These are phyloP conservation scores for Caerostris extrusa DNA, from an alignment of 1,140 invertebrate species.

Conservation along the genomic window DNA sequence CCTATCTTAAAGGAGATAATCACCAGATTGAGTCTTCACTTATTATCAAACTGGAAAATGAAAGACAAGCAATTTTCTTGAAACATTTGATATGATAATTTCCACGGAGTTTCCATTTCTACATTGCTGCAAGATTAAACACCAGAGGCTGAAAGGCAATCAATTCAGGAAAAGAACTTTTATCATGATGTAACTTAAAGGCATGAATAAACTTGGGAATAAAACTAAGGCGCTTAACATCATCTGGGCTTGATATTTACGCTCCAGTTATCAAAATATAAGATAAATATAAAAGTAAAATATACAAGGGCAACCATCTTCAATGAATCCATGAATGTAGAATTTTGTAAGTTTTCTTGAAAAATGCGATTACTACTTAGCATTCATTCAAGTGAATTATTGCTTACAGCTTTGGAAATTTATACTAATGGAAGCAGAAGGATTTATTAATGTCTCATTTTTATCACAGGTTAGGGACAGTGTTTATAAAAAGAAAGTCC, in stretches of 20 bases:
- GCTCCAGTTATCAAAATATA: not conserved
- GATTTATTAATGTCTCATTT: not conserved
- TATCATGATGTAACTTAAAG: not conserved
- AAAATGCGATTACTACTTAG: not conserved
- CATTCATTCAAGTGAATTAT: not conserved
- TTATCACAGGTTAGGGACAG: no score
- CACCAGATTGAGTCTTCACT: no score
- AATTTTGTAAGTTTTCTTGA: not conserved
- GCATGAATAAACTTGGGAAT: not conserved
- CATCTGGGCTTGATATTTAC: not conserved
- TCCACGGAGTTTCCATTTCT: not conserved
- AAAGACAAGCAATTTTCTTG: not conserved
- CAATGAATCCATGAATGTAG: not conserved
- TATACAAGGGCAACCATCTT: not conserved
- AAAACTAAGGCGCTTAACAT: conserved; percentile 39
- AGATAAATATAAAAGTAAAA: conserved; percentile 13
- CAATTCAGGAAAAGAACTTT: conserved; percentile 10
- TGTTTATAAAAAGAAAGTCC: no score
- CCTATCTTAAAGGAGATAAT: no score
- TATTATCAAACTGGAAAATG: not conserved
- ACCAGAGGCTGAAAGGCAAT: not conserved
- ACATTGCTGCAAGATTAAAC: not conserved
- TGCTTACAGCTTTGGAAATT: not conserved
- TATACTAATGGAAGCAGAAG: not conserved
- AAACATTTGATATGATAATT: conserved; percentile 30